Evolutionary conservation across 2,888 invertebrate genomes (phyloP).

Genomic region (Lamellibrachia columna): DNA sequence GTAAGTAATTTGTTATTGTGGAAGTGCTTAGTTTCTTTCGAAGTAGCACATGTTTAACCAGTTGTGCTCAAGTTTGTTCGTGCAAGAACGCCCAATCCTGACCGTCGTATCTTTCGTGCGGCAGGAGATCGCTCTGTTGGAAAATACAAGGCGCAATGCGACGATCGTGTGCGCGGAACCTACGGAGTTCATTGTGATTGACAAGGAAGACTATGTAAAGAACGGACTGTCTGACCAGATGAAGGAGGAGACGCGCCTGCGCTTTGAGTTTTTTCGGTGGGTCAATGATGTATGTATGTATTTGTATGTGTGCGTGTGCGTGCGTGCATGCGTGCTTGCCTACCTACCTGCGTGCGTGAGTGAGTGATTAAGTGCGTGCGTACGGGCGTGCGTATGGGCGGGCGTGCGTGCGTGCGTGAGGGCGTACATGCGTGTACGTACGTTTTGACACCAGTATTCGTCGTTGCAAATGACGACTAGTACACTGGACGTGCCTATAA

Average conservation of each 20-base stretch:
- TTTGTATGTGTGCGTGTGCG: background rate
- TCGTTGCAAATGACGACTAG: too few relatives aligned
- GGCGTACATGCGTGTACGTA: background rate
- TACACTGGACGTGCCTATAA: too few relatives aligned
- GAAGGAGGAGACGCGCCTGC: constrained; percentile 36
- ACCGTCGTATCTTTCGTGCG: background rate
- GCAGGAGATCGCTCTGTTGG: constrained; percentile 45
- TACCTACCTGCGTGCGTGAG: background rate
- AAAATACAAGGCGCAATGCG: constrained; percentile 42
- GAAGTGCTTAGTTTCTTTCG: too few relatives aligned
- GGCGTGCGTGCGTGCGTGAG: background rate
- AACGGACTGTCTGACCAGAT: constrained; percentile 38
- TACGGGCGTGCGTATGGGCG: background rate
- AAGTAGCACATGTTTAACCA: too few relatives aligned
- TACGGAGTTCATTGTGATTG: constrained; percentile 42
- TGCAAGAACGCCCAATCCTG: background rate
- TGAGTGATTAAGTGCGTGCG: background rate
- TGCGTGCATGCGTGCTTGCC: background rate
- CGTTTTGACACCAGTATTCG: too few relatives aligned
- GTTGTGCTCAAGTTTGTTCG: background rate
- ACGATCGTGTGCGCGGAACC: constrained; percentile 42
- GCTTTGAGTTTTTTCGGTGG: constrained; percentile 39
- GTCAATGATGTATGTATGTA: background rate
- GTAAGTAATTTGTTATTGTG: too few relatives aligned
- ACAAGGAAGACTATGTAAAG: constrained; percentile 41